Conservation (phyloP, 1,140 invertebrate species). For the Melipona quadrifasciata region DNA sequence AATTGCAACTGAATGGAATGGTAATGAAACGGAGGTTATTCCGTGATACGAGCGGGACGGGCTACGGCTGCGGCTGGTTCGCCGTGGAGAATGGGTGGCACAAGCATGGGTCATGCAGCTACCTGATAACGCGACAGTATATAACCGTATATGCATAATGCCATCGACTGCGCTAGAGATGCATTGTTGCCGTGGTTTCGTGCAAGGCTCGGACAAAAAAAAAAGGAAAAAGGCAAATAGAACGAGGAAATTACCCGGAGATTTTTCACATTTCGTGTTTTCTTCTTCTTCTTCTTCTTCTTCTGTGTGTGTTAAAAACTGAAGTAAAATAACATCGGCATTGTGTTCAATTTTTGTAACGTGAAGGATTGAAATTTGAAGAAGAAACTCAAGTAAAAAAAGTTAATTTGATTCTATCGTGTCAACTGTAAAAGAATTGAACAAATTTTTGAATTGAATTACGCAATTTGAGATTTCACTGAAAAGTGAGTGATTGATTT, state of each 20-base stretch:
- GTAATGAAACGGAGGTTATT: slow-evolving; percentile 67
- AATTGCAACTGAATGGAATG: slow-evolving; percentile 65
- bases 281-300: too few species aligned
- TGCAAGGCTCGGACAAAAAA: neutral
- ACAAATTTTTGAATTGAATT: too few species aligned
- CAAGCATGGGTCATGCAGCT: slow-evolving; percentile 18
- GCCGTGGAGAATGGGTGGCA: slow-evolving; percentile 31
- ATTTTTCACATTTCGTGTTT: neutral
- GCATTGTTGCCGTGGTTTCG: neutral
- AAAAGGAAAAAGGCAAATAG: too few species aligned
- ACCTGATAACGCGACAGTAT: slow-evolving; percentile 41
- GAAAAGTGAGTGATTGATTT: too few species aligned
- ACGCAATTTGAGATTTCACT: too few species aligned
- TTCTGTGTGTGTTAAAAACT: too few species aligned
- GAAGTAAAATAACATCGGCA: too few species aligned
- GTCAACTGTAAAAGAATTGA: too few species aligned
- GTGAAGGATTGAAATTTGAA: too few species aligned
- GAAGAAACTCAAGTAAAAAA: too few species aligned
- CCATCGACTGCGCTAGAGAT: neutral
- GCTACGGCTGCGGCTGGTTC: slow-evolving; percentile 1
- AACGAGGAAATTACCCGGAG: neutral
- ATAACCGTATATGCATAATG: slow-evolving; percentile 36
- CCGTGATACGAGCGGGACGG: slow-evolving; percentile 50
- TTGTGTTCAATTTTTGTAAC: too few species aligned
- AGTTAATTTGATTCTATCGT: too few species aligned